Evolutionary conservation across 2,113 vertebrate species (phyloP).

Genomic region (Sinocyclocheilus rhinocerous): DNA sequence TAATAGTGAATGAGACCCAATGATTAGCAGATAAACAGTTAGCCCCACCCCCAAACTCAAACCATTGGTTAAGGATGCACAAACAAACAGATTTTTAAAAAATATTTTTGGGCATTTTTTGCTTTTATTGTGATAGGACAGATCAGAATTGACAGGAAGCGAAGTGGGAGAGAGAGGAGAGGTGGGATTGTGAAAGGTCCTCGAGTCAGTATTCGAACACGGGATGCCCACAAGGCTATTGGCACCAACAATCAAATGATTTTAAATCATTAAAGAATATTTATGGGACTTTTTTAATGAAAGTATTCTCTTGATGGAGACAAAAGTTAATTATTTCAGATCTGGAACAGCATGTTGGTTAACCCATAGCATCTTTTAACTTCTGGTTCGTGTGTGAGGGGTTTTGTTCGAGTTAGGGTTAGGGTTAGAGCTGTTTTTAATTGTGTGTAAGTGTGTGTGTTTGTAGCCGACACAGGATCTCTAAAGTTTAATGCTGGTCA

Average conservation of each 20-base stretch:
- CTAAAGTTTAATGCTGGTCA: slow-evolving; percentile 70
- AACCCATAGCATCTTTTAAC: neutral
- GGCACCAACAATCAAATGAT: too few species aligned
- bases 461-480: slow-evolving; percentile 68
- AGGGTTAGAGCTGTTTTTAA: slow-evolving; percentile 52
- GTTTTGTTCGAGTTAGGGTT: slow-evolving; percentile 50
- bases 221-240: too few species aligned
- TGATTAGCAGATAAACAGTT: neutral
- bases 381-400: neutral
- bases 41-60: neutral
- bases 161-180: too few species aligned
- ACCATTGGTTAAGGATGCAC: neutral
- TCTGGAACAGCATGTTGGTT: neutral
- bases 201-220: too few species aligned
- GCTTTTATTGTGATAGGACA: too few species aligned
- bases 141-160: too few species aligned
- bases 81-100: neutral
- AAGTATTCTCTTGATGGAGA: neutral
- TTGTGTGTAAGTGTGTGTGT: slow-evolving; percentile 18
- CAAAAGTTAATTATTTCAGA: neutral
- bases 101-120: neutral
- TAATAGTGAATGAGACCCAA: neutral
- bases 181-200: too few species aligned
- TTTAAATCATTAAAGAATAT: neutral
- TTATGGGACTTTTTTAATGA: neutral